Evolutionary conservation across 2,888 invertebrate species (phyloP), one percentile per base, ranked within the genome.

Genomic region (Catocala fraxini): DNA sequence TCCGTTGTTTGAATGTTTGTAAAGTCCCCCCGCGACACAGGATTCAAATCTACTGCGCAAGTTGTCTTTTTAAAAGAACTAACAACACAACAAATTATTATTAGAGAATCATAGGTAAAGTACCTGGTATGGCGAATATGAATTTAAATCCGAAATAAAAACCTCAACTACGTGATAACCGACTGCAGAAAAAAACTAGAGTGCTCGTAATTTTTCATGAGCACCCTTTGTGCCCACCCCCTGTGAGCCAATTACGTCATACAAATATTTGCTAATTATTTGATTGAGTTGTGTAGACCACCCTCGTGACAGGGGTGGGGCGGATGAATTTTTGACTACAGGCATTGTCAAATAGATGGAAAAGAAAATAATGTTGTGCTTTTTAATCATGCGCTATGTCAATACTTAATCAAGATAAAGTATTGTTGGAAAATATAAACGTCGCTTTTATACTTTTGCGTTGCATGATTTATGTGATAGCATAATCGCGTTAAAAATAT

Each of bases 191-290:
- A 62, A 52, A 52, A 69, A 60, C 68, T 70, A 52, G 49, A 65
- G 68, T 25, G 25, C 25, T 25, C 25, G 25, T 49, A 68, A 71
- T 76, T 70, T 79, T 80, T 56, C 48, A 79, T 70, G 72, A 79
- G 65, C 58, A 49, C 64, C 72, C 72, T 78, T 75, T 74, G 43
- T 65, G 34, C 59, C 41, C 62, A 58, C 72, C 56, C 77, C 69
- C 67, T 73, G 58, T 71, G 75, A 83, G 82, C 83, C 86, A 86
- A 89, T 89, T 86, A 87, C 80, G 68, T 76, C 57, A 73, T 62
- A 71, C 79, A 87, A 89, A 89, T 86, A 88, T 89, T 89, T 83
- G 82, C 81, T 86, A 87, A 89, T 89, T 88, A 88, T 86, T 86
- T 86, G 84, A 88, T 87, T 85, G 85, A 83, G 73, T 72, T 71